Conservation (phyloP, 1,140 invertebrate genomes). For the Calycopis cecrops region DNA sequence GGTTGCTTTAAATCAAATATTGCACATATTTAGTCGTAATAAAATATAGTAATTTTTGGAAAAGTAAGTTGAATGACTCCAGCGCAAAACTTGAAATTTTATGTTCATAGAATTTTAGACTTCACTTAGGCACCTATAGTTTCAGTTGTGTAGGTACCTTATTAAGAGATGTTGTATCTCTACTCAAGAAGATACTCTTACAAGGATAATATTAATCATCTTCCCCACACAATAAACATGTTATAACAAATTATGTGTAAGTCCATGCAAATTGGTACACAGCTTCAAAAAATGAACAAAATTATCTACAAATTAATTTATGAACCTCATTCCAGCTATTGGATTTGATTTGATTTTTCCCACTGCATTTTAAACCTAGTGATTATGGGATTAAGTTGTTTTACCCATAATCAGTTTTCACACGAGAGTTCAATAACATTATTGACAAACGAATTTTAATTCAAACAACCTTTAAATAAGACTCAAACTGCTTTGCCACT, state of each 20-base stretch:
- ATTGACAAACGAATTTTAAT: slow-evolving; percentile 18
- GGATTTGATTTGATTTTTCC: slow-evolving; percentile 3
- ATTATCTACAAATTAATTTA: slow-evolving; percentile 21
- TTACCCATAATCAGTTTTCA: slow-evolving; percentile 27
- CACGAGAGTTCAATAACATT: slow-evolving; percentile 17
- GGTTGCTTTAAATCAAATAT: too few species aligned
- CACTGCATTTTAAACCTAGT: slow-evolving; percentile 24
- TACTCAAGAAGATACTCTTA: background rate
- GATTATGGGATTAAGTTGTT: slow-evolving; percentile 25
- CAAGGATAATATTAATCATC: background rate
- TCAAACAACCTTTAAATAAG: slow-evolving; percentile 21
- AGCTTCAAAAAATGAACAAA: slow-evolving; percentile 7
- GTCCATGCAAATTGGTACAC: background rate
- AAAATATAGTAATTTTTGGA: too few species aligned
- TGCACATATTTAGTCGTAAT: too few species aligned
- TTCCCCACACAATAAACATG: background rate
- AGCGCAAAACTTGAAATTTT: too few species aligned
- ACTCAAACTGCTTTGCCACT: slow-evolving; percentile 22
- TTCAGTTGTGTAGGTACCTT: too few species aligned
- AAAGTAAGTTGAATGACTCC: too few species aligned
- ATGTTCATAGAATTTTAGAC: too few species aligned
- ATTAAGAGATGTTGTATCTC: too few species aligned
- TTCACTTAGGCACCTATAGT: too few species aligned
- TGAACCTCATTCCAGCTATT: slow-evolving; percentile 22
- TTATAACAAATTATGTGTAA: background rate